These are phyloP conservation scores for Pseudopodoces humilis DNA, from an alignment of 2,113 vertebrate species.

Conservation along the genomic window DNA sequence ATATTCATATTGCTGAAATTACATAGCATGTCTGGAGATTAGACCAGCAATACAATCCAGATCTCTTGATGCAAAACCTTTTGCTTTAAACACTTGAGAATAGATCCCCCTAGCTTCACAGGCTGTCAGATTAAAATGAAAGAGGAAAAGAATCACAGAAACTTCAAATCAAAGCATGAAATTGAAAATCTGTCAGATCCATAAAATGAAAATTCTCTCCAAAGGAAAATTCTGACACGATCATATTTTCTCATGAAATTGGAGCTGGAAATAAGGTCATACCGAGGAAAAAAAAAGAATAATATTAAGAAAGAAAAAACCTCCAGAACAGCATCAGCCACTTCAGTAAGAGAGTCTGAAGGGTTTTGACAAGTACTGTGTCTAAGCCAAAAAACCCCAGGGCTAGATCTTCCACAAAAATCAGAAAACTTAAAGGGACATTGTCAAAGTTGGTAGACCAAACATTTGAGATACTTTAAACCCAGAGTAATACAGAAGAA, in stretches of 20 bases:
- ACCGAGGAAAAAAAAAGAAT: neutral
- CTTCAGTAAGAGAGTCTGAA: conserved; percentile 39
- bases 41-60: conserved; percentile 24
- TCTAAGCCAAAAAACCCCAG: conserved; percentile 50
- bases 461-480: conserved; percentile 40
- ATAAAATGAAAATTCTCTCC: conserved; percentile 69
- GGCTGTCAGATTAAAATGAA: conserved; percentile 67
- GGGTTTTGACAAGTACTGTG: conserved; percentile 57
- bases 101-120: conserved; percentile 35
- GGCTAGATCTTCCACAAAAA: conserved; percentile 30
- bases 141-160: conserved; percentile 58
- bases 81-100: conserved; percentile 45
- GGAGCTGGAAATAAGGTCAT: conserved; percentile 64
- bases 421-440: conserved; percentile 49
- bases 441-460: conserved; percentile 44
- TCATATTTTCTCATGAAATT: conserved; percentile 56
- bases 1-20: neutral
- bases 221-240: conserved; percentile 69
- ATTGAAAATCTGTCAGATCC: conserved; percentile 73
- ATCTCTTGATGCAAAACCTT: neutral
- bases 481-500: neutral
- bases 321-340: conserved; percentile 1
- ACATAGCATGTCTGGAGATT: neutral
- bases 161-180: conserved; percentile 74
- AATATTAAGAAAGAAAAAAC: neutral